phyloP scores from a whole-genome alignment of 2,113 vertebrate species.

The Phainopepla nitens region DNA sequence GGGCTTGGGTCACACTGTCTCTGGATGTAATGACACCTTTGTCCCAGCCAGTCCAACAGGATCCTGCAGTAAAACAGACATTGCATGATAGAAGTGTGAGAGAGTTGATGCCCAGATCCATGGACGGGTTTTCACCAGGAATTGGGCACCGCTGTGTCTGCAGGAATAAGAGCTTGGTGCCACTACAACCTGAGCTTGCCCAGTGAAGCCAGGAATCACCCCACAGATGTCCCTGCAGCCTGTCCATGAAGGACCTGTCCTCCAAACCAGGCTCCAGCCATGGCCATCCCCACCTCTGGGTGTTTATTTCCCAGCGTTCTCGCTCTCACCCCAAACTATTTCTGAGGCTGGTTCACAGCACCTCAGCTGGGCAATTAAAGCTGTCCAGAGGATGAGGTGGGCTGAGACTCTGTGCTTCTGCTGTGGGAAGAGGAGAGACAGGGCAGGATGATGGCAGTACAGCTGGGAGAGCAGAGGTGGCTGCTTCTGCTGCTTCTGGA shows the following conservation, averaged over 20 bases:
- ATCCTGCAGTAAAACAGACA: not conserved
- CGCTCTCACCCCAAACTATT: not conserved
- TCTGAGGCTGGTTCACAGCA: not conserved
- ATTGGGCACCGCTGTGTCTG: not conserved
- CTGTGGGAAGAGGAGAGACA: not conserved
- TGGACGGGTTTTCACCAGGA: not conserved
- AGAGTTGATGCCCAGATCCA: not conserved
- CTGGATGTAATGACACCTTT: not conserved
- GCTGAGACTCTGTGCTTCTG: not conserved
- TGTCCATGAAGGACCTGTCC: not conserved
- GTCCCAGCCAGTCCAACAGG: not conserved
- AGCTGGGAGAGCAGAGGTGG: not conserved
- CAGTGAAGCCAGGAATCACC: not conserved
- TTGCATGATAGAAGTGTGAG: not conserved
- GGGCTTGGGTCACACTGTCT: not conserved
- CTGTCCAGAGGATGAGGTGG: not conserved
- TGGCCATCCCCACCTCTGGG: not conserved
- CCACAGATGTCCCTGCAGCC: not conserved
- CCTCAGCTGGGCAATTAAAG: not conserved
- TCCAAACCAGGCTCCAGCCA: not conserved
- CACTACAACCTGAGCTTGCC: not conserved
- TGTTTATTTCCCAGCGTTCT: not conserved
- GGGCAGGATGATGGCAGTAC: not conserved
- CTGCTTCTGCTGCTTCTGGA: not conserved
- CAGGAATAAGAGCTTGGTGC: not conserved